A percentile compares a stretch with the other conserved stretches of the same genome.
These are phyloP conservation scores for Acanthoscelides obtectus DNA, from an alignment of 2,888 invertebrate genomes.

Conservation along the genomic window DNA sequence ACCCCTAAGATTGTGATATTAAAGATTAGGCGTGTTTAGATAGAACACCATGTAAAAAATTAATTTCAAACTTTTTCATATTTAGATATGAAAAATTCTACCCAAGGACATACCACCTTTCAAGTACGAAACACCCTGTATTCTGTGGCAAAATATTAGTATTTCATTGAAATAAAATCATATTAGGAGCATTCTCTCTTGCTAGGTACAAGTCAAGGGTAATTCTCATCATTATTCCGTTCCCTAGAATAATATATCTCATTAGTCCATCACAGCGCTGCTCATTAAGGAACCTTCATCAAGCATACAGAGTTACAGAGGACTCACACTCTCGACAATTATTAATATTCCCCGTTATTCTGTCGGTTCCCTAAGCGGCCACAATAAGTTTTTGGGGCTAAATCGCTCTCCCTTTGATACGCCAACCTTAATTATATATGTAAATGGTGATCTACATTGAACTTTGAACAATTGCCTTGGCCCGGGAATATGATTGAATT, in stretches of 20 bases:
- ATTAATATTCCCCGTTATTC: neutral
- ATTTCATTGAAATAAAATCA: no score
- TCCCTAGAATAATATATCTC: neutral
- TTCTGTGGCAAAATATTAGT: no score
- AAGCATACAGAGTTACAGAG: neutral
- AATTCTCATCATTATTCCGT: neutral
- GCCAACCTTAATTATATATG: constrained; percentile 44
- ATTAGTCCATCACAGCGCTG: neutral
- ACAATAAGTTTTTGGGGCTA: constrained; percentile 26
- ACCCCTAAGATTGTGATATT: no score
- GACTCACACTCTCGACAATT: neutral
- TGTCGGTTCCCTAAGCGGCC: constrained; percentile 4
- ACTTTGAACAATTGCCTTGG: constrained; percentile 43
- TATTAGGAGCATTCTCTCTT: no score
- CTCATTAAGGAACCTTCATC: neutral
- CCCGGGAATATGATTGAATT: constrained; percentile 36
- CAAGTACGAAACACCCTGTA: no score
- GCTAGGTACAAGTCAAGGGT: no score
- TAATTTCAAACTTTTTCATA: no score
- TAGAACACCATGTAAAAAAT: no score
- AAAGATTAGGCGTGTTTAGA: no score
- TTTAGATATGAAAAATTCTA: no score
- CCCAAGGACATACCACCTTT: no score
- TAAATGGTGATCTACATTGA: constrained; percentile 45
- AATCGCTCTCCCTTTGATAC: constrained; percentile 29